phyloP scores from a whole-genome alignment of 2,113 vertebrate species.

The Macrotis lagotis region DNA sequence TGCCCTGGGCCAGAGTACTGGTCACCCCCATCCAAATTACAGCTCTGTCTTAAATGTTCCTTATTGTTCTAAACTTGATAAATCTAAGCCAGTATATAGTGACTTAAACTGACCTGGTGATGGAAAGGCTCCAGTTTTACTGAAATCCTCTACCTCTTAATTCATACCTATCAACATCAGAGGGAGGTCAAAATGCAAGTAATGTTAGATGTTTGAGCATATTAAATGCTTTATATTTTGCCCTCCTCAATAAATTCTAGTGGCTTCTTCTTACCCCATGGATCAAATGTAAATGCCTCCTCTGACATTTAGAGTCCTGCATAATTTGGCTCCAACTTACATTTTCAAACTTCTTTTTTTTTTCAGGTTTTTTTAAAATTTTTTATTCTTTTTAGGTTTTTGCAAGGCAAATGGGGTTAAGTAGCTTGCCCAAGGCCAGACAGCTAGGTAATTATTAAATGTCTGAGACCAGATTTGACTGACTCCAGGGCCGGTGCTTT shows the following conservation, averaged over 20 bases:
- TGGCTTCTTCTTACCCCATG: neutral
- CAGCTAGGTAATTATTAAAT: too few species aligned
- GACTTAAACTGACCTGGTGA: conserved; percentile 15
- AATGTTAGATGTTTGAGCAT: conserved; percentile 44
- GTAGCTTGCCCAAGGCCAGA: too few species aligned
- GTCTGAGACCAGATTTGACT: too few species aligned
- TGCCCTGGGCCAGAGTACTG: neutral
- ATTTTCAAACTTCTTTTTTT: neutral
- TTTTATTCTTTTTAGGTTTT: too few species aligned
- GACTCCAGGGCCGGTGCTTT: too few species aligned
- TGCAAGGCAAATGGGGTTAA: too few species aligned
- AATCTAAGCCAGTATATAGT: neutral
- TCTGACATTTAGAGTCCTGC: neutral
- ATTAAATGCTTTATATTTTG: conserved; percentile 29
- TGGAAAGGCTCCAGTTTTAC: conserved; percentile 43
- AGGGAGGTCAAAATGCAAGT: conserved; percentile 11
- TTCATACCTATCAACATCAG: conserved; percentile 35
- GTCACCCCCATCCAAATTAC: neutral
- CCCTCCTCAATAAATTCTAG: neutral
- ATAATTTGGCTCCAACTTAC: neutral
- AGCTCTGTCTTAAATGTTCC: neutral
- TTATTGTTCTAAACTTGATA: conserved; percentile 12
- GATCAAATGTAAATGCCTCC: neutral
- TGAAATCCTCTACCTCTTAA: conserved; percentile 25
- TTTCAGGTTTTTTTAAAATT: too few species aligned